phyloP scores from a whole-genome alignment of 2,797 vertebrate genomes.

The Fistularia tabacaria region DNA sequence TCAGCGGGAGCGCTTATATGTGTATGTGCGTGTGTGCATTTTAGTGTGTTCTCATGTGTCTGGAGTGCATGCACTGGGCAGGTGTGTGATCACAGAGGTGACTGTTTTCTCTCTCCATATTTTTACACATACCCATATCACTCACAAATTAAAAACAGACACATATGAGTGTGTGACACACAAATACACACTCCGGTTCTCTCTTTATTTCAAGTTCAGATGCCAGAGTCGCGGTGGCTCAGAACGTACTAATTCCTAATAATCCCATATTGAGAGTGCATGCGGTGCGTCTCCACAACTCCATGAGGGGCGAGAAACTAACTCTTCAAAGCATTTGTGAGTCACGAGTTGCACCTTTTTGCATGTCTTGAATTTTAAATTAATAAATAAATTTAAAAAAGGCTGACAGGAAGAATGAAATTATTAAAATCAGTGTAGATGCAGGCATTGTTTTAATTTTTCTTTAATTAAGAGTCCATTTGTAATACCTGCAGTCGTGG shows the following conservation, averaged over 20 bases:
- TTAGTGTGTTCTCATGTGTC: conserved; percentile 9
- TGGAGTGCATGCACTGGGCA: conserved; percentile 52
- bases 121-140: conserved; percentile 71
- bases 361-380: too few species aligned
- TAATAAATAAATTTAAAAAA: too few species aligned
- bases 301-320: too few species aligned
- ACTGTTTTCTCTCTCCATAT: conserved; percentile 79
- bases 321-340: too few species aligned
- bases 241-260: conserved; percentile 6
- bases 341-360: too few species aligned
- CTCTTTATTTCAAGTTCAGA: too few species aligned
- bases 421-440: too few species aligned
- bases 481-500: too few species aligned
- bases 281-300: not conserved
- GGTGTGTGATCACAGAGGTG: conserved; percentile 72
- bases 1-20: not conserved
- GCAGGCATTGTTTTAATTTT: too few species aligned
- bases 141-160: conserved; percentile 54
- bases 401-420: too few species aligned
- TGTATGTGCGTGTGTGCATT: not conserved
- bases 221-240: too few species aligned
- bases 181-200: conserved; percentile 23
- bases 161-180: conserved; percentile 52
- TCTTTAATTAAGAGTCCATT: too few species aligned
- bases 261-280: conserved; percentile 8